Evolutionary conservation across 2,888 invertebrate genomes (phyloP).

Genomic region (Cyclophora punctaria): DNA sequence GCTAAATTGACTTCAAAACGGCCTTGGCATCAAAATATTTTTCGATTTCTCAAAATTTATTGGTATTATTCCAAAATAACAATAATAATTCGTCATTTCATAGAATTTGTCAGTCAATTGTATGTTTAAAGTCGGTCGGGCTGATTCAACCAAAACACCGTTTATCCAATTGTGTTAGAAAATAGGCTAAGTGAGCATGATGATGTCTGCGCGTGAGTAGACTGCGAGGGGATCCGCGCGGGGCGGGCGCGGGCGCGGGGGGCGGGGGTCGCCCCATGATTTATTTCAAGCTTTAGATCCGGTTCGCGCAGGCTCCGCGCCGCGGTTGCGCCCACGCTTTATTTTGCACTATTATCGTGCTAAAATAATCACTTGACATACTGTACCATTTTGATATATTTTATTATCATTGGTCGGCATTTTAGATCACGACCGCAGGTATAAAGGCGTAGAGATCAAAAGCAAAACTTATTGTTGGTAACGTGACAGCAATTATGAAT

Average conservation of each 20-base stretch:
- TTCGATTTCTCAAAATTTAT: too few relatives aligned
- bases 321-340: constrained; percentile 56
- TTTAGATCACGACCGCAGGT: constrained; percentile 1
- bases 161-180: constrained; percentile 19
- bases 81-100: too few relatives aligned
- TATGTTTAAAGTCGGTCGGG: constrained; percentile 9
- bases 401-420: constrained; percentile 26
- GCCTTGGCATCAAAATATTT: too few relatives aligned
- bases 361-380: constrained; percentile 55
- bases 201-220: constrained; percentile 19
- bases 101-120: not conserved
- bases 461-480: constrained; percentile 1
- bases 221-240: constrained; percentile 10
- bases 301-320: constrained; percentile 44
- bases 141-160: constrained; percentile 18
- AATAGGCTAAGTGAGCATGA: constrained; percentile 20
- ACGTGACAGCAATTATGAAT: constrained; percentile 1
- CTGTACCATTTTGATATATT: constrained; percentile 24
- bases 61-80: too few relatives aligned
- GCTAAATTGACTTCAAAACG: too few relatives aligned
- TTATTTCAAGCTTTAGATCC: constrained; percentile 64
- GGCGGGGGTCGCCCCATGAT: constrained; percentile 44
- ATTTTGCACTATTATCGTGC: constrained; percentile 59
- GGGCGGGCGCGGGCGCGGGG: constrained; percentile 16
- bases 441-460: too few relatives aligned